A percentile compares a stretch with the other conserved stretches of the same genome.
Evolutionary conservation across 2,797 vertebrate genomes (phyloP).

Genomic region (Natrix natrix): DNA sequence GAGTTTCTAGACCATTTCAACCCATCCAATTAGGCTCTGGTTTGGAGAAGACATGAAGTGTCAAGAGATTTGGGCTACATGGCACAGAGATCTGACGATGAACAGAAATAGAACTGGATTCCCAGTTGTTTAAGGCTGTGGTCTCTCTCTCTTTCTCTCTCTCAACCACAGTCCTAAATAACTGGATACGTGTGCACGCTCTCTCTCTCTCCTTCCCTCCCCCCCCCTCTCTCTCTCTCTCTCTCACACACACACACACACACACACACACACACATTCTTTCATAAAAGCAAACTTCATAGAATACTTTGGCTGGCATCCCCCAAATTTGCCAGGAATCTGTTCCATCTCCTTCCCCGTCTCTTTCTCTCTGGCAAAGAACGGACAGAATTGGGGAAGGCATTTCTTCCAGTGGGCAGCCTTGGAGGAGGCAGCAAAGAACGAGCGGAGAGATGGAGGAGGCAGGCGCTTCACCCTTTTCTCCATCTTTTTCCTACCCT

Average conservation of each 20-base stretch:
- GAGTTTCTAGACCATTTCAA: conserved; percentile 16
- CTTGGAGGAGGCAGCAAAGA: neutral
- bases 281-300: neutral
- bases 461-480: neutral
- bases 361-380: neutral
- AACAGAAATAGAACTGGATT: conserved; percentile 26
- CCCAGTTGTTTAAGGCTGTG: neutral
- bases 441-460: neutral
- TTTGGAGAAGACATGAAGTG: conserved; percentile 38
- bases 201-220: neutral
- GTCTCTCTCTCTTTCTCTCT: neutral
- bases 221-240: neutral
- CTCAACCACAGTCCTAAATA: neutral
- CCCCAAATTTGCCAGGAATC: neutral
- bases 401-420: no score
- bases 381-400: no score
- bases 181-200: neutral
- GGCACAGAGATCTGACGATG: neutral
- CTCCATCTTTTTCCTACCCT: neutral
- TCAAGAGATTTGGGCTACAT: neutral
- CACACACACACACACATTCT: neutral
- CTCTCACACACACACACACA: no score
- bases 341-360: fast-evolving
- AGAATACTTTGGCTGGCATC: neutral
- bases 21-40: conserved; percentile 43